Conservation (phyloP, 2,797 vertebrate species). For the Lates japonicus region DNA sequence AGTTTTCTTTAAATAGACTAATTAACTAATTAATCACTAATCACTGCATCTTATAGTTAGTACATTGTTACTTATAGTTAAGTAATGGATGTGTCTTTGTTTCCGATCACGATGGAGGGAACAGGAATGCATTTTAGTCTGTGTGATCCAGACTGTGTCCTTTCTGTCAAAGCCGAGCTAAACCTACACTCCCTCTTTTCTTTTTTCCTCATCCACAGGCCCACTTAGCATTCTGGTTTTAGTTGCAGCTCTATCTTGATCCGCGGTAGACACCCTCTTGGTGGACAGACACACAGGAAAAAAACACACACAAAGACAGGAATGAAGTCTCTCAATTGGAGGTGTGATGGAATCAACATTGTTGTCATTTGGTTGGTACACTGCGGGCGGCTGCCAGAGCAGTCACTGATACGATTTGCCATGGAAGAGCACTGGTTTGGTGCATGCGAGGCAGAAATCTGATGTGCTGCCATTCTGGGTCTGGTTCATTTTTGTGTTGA, state of each 20-base stretch:
- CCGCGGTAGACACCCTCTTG: conserved; percentile 41
- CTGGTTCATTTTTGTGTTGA: conserved; percentile 44
- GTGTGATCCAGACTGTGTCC: conserved; percentile 32
- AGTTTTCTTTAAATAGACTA: background rate
- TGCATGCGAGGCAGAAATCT: conserved; percentile 66
- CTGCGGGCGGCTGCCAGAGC: conserved; percentile 70
- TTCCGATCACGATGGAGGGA: background rate
- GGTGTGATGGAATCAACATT: conserved; percentile 70
- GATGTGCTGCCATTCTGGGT: conserved; percentile 64
- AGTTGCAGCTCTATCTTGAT: conserved; percentile 44
- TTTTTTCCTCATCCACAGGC: conserved; percentile 5
- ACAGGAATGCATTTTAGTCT: background rate
- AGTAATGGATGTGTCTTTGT: background rate
- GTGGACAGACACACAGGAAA: conserved; percentile 28
- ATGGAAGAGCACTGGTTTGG: conserved; percentile 73
- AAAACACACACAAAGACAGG: conserved; percentile 13
- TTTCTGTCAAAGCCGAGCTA: conserved; percentile 40
- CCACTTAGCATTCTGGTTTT: conserved; percentile 56
- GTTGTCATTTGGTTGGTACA: conserved; percentile 70
- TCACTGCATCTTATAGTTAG: background rate
- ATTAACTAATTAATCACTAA: background rate
- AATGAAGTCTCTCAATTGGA: conserved; percentile 62
- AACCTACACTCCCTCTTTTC: conserved; percentile 26
- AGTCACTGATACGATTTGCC: conserved; percentile 77
- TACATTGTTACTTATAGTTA: too few relatives aligned